These are phyloP conservation scores for Pelodytes ibericus DNA, from an alignment of 2,797 vertebrate species.

Conservation along the genomic window DNA sequence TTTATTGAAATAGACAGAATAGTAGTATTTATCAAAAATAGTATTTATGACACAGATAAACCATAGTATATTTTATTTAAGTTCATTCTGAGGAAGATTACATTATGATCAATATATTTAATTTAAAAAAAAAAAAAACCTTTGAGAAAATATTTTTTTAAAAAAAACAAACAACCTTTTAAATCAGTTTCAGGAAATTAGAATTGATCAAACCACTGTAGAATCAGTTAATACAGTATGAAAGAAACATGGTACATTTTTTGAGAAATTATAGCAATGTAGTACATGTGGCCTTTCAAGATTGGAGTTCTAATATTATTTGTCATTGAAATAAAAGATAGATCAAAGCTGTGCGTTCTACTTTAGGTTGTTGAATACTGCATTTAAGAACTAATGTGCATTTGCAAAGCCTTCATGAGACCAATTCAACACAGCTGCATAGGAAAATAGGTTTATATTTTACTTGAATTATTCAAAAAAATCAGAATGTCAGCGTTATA, in stretches of 20 bases:
- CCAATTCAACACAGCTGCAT: no score
- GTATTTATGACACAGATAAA: background rate
- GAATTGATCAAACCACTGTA: slow-evolving; percentile 43
- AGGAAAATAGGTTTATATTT: no score
- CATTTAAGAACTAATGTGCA: background rate
- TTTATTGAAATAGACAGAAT: no score
- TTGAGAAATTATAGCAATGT: slow-evolving; percentile 27
- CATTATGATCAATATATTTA: slow-evolving; percentile 27
- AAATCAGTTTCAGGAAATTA: slow-evolving; percentile 68
- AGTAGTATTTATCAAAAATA: no score
- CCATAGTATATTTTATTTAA: slow-evolving; percentile 21
- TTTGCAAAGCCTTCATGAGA: background rate
- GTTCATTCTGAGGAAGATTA: slow-evolving; percentile 31
- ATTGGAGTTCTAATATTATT: background rate
- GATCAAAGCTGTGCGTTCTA: background rate
- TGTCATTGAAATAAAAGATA: no score
- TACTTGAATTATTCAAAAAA: no score
- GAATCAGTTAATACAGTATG: slow-evolving; percentile 34
- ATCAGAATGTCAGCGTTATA: no score
- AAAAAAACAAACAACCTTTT: slow-evolving; percentile 60
- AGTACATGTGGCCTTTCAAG: background rate
- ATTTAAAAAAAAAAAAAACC: slow-evolving; percentile 66
- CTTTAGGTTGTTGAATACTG: background rate
- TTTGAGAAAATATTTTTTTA: slow-evolving; percentile 76
- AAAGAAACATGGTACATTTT: slow-evolving; percentile 16